Evolutionary conservation across 2,888 invertebrate genomes (phyloP).

Genomic region (Timandra comae): DNA sequence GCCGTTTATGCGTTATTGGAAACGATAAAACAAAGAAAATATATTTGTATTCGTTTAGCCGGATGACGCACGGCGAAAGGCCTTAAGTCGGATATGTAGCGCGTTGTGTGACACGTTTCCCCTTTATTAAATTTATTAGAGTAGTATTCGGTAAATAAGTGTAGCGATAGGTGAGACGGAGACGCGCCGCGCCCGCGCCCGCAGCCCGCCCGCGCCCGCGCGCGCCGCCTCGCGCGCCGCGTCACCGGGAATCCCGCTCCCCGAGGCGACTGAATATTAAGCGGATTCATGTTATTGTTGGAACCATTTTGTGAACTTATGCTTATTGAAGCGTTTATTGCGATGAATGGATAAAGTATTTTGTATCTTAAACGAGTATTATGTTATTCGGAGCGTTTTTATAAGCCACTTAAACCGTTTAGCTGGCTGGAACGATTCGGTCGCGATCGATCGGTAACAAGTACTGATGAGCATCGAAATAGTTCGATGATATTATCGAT

Average conservation of each 20-base stretch:
- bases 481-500: conserved; percentile 63
- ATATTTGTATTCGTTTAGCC: conserved; percentile 24
- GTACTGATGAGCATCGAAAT: conserved; percentile 43
- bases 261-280: conserved; percentile 46
- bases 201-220: conserved; percentile 27
- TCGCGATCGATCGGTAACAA: conserved; percentile 24
- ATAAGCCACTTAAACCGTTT: conserved; percentile 5
- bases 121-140: conserved; percentile 67
- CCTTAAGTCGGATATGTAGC: conserved; percentile 35
- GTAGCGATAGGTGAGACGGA: conserved; percentile 46
- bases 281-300: conserved; percentile 53
- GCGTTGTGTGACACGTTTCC: conserved; percentile 49
- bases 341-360: conserved; percentile 14
- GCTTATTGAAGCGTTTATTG: conserved; percentile 24
- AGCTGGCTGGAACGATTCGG: conserved; percentile 6
- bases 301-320: conserved; percentile 47
- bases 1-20: conserved; percentile 33
- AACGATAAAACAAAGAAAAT: conserved; percentile 34
- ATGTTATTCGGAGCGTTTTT: conserved; percentile 1
- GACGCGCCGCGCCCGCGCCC: background rate
- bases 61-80: conserved; percentile 24
- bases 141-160: conserved; percentile 58
- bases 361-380: conserved; percentile 3
- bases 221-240: conserved; percentile 43
- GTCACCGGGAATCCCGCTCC: conserved; percentile 56